Evolutionary conservation across 2,113 vertebrate species (phyloP).

Genomic region (Diglossa brunneiventris): DNA sequence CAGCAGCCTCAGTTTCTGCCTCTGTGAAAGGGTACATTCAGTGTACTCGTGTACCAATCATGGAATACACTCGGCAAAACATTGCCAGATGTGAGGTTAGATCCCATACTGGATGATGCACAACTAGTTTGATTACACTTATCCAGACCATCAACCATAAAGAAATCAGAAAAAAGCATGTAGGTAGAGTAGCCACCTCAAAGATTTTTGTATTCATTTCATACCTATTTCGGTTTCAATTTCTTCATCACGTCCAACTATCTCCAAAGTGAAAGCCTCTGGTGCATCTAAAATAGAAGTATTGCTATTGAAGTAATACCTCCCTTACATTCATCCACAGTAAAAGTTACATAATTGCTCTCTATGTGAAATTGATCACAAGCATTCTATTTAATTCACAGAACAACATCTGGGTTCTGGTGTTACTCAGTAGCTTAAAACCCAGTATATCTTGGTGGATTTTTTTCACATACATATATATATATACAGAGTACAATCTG

Average conservation of each 20-base stretch:
- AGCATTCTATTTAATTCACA: neutral
- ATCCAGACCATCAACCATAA: neutral
- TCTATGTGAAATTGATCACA: neutral
- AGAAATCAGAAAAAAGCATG: neutral
- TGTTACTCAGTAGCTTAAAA: neutral
- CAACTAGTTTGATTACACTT: neutral
- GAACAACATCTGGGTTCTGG: neutral
- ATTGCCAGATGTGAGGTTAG: neutral
- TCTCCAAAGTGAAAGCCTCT: constrained; percentile 15
- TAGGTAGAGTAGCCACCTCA: neutral
- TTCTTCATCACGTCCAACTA: constrained; percentile 16
- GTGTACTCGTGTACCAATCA: neutral
- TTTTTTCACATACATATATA: neutral
- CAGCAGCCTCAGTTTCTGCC: neutral
- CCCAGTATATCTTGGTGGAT: neutral
- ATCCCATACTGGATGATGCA: neutral
- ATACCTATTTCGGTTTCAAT: constrained; percentile 75
- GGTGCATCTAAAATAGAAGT: neutral
- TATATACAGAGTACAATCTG: neutral
- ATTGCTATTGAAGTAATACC: neutral
- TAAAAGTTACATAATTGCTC: neutral
- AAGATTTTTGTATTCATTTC: neutral
- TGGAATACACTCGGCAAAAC: neutral
- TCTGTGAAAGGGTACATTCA: neutral
- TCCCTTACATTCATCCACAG: neutral